Evolutionary conservation across 1,140 invertebrate genomes (phyloP).

Genomic region (Heliconius nattereri): DNA sequence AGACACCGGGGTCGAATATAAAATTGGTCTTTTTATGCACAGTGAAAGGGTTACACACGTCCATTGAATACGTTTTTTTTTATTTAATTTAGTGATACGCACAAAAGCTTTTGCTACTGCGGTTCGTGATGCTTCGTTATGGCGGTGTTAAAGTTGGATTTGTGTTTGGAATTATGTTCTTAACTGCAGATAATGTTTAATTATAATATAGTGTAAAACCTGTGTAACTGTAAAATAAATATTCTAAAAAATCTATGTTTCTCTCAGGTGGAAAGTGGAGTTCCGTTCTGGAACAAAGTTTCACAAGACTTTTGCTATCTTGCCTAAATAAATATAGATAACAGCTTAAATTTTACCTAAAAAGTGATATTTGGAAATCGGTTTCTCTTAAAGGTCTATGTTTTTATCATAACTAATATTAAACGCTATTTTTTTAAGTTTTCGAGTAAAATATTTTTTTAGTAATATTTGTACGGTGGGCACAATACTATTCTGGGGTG

Average conservation of each 20-base stretch:
- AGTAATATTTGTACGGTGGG: too few relatives aligned
- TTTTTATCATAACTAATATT: too few relatives aligned
- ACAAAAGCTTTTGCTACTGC: slow-evolving; percentile 58
- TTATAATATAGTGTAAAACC: background rate
- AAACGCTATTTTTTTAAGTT: too few relatives aligned
- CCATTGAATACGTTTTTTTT: slow-evolving; percentile 65
- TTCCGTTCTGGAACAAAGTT: too few relatives aligned
- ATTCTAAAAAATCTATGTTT: background rate
- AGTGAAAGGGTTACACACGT: slow-evolving; percentile 69
- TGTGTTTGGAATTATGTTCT: slow-evolving; percentile 38
- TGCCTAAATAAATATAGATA: too few relatives aligned
- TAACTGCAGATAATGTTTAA: slow-evolving; percentile 1
- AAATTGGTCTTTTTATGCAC: slow-evolving; percentile 73
- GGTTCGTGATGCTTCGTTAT: slow-evolving; percentile 61
- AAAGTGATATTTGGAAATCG: too few relatives aligned
- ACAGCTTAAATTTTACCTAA: too few relatives aligned
- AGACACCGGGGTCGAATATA: slow-evolving; percentile 75
- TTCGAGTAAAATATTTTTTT: too few relatives aligned
- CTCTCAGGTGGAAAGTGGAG: too few relatives aligned
- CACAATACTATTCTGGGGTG: too few relatives aligned
- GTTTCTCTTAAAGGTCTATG: too few relatives aligned
- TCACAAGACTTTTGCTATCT: too few relatives aligned
- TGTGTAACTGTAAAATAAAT: background rate
- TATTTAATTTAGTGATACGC: slow-evolving; percentile 49
- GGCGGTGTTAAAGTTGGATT: slow-evolving; percentile 40